Conservation (phyloP, 2,797 vertebrate genomes). For the Craterocephalus amniculus region DNA sequence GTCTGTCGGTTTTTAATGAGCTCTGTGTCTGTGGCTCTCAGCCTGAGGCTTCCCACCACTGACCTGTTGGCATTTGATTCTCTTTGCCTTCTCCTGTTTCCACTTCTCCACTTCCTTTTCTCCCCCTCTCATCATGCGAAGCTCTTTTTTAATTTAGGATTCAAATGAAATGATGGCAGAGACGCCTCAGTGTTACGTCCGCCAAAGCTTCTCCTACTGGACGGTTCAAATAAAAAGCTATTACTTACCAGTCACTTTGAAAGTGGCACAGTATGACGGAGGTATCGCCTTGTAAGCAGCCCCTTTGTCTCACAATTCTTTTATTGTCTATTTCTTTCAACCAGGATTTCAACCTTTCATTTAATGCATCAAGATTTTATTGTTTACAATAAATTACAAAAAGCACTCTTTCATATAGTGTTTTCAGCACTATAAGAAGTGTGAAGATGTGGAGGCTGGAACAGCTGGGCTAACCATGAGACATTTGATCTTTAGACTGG, state of each 20-base stretch:
- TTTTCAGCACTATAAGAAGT: conserved; percentile 31
- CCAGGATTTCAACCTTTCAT: too few species aligned
- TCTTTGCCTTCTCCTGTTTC: conserved; percentile 49
- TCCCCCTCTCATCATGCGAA: conserved; percentile 15
- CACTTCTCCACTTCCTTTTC: conserved; percentile 12
- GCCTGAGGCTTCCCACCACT: conserved; percentile 72
- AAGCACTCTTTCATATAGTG: conserved; percentile 26
- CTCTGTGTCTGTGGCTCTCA: conserved; percentile 70
- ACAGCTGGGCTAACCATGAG: conserved; percentile 51
- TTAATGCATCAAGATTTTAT: conserved; percentile 25
- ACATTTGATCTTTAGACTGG: conserved; percentile 71
- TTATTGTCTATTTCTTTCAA: conserved; percentile 17
- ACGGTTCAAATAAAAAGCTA: conserved; percentile 24
- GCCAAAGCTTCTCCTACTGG: conserved; percentile 30
- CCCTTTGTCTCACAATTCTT: conserved; percentile 18
- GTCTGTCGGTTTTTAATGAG: conserved; percentile 80
- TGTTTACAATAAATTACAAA: conserved; percentile 17
- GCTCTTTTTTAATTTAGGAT: conserved; percentile 51
- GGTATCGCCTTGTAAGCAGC: conserved; percentile 10
- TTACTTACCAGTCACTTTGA: conserved; percentile 21
- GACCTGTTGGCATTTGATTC: conserved; percentile 79
- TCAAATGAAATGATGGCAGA: conserved; percentile 57
- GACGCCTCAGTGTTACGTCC: conserved; percentile 33
- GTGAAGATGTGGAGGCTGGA: conserved; percentile 15
- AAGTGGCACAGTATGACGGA: background rate